Base-by-base conservation (phyloP, 2,797 vertebrate species). In the Chelmon rostratus region DNA sequence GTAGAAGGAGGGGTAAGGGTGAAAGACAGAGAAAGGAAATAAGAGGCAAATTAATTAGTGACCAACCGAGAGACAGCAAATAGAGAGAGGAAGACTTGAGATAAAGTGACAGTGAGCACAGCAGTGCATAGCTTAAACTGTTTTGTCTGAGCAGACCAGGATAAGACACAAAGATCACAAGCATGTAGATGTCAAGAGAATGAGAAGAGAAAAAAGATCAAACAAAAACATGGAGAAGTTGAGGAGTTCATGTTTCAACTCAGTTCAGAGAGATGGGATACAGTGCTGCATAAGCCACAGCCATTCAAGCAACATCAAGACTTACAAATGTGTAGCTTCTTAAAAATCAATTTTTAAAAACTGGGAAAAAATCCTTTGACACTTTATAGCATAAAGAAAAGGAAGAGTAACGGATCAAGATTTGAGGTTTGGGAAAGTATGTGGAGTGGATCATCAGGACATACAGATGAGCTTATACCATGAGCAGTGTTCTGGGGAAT, bases 21-120 rank as follows among this genome's bases (percentile, higher is more conserved):
- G 69, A 56, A 35, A 54, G 42, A 82, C n/a, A 78, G 66, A 79
- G 73, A 73, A 44, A 38, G 50, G 62, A 66, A 78, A 85, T 44
- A 84, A 73, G 42, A 81, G 59, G 58, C 54, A 75, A 68, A 80
- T 87, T 90, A 81, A 86, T 90, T 52, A 61, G 67, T 82, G 77
- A 78, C 73, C 67, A 68, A 81, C 44, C 38, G 62, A 81, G 65
- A 84, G 52, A 61, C 83, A 89, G 80, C 75, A 66, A 78, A 75
- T 38, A 73, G 52, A 80, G 69, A 79, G 44, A 85, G 69, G 50
- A 31, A 76, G 78, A 68, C 63, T 35, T 86, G 50, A 76, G 78
- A 72, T 70, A 76, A 71, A 64, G 62, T 79, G 84, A 85, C 78
- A 83, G 78, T 8, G 38, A 84, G 77, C 69, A 73, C 77, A 86